Base-by-base conservation (phyloP, 2,113 vertebrate genomes). In the Dinomys branickii region DNA sequence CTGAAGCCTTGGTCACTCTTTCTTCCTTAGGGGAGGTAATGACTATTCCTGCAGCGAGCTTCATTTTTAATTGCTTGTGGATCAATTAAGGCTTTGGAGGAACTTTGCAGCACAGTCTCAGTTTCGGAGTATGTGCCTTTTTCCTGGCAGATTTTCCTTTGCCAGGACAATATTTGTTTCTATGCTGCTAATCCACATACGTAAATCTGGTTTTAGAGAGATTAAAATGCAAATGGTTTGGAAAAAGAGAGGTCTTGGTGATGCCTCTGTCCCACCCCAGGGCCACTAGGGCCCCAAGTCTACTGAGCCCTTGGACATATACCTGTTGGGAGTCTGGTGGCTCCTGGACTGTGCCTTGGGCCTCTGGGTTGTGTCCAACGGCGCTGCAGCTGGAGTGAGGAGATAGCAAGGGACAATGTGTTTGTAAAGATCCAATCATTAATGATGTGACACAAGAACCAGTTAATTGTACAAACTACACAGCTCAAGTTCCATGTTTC, bases 401-500 rank as follows among this genome's bases (percentile, higher is more conserved):
- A 69, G 65, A n/a, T 16, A n/a, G 16, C 6, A 7, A n/a, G 33
- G 59, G 59, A 26, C 24, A 61, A 61, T 61, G 10, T 61, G 26
- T 61, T 22, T 61, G 7, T 61, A 61, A 69, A 69, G 67, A 69
- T 69, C 17, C 67, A 69, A 28, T 26, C 26, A 20, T n/a, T n/a
- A n/a, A 9, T 69, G 35, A n/a, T 69, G 35, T 16, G 35, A 69
- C 2, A 1, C 35, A 20, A 69, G 35, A 19, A n/a, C 19, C 35
- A 69, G 67, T 8, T 69, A 69, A 69, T 6, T 20, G 35, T 69
- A n/a, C 17, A 19, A 69, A n/a, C 7, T 7, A 19, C 67, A 69
- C 67, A 69, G 35, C 35, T n/a, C 8, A 19, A 99, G 99, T 99
- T 98, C 98, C 98, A 0, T 99, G 99, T 98, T 98, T 99, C 84